These are phyloP conservation scores for Melanotaenia parkinsoni DNA, from an alignment of 2,797 vertebrate genomes.

Conservation along the genomic window DNA sequence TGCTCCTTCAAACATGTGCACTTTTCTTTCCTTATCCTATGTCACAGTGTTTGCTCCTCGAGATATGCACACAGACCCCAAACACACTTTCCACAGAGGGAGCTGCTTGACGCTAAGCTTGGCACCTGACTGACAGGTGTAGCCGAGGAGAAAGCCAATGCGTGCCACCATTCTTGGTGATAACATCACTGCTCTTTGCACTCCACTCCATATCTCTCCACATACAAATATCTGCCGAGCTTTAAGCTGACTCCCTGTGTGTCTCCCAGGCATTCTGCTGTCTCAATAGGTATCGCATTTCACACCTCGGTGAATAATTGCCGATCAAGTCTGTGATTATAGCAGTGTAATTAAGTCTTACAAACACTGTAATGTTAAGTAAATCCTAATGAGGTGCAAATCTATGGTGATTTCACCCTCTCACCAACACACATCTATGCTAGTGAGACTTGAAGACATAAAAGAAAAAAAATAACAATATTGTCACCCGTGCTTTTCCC, in stretches of 20 bases:
- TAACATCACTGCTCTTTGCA: conserved; percentile 69
- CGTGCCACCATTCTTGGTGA: conserved; percentile 64
- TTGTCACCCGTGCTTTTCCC: conserved; percentile 65
- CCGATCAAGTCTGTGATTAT: conserved; percentile 77
- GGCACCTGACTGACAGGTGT: conserved; percentile 82
- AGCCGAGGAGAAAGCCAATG: conserved; percentile 77
- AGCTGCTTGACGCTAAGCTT: conserved; percentile 63
- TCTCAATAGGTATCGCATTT: conserved; percentile 74
- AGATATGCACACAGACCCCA: conserved; percentile 48
- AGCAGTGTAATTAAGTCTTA: conserved; percentile 77
- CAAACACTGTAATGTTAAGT: conserved; percentile 70
- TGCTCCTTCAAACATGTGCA: conserved; percentile 24
- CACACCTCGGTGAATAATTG: conserved; percentile 79
- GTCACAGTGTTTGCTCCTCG: conserved; percentile 37
- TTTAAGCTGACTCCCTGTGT: conserved; percentile 52
- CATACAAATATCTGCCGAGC: conserved; percentile 53
- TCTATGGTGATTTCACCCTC: conserved; percentile 54
- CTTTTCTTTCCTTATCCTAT: conserved; percentile 38
- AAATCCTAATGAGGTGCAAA: conserved; percentile 70
- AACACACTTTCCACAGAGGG: conserved; percentile 50
- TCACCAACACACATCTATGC: conserved; percentile 30
- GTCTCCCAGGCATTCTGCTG: conserved; percentile 57
- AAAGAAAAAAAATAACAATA: conserved; percentile 47
- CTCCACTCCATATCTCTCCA: conserved; percentile 50
- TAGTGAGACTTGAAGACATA: conserved; percentile 51